phyloP scores from a whole-genome alignment of 2,113 vertebrate species.

The Rousettus leschenaultii region DNA sequence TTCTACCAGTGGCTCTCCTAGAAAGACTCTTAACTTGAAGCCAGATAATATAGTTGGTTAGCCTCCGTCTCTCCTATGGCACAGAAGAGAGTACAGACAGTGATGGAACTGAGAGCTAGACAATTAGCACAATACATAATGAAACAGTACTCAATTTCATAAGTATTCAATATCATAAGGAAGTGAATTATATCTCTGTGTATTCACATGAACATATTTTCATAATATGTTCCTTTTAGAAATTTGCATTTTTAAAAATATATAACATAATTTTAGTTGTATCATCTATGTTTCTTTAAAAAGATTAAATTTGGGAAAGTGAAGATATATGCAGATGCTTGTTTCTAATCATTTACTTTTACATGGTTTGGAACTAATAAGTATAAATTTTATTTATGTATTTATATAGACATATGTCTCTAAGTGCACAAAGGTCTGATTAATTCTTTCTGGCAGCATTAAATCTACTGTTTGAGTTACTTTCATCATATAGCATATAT shows the following conservation, averaged over 20 bases:
- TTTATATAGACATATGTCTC: neutral
- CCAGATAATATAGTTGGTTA: neutral
- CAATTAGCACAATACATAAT: neutral
- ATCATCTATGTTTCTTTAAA: neutral
- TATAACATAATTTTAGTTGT: neutral
- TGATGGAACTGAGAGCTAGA: neutral
- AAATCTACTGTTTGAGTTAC: neutral
- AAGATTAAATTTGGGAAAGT: neutral
- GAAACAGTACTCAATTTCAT: neutral
- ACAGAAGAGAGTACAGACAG: neutral
- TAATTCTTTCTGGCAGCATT: neutral
- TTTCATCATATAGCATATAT: neutral
- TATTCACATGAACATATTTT: neutral
- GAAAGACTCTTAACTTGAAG: neutral
- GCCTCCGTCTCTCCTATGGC: neutral
- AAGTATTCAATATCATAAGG: neutral
- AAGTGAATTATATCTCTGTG: neutral
- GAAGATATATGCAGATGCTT: neutral
- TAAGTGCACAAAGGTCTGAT: neutral
- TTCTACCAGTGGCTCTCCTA: neutral
- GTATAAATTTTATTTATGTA: neutral
- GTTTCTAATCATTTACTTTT: neutral
- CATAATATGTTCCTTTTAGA: neutral
- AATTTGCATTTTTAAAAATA: neutral
- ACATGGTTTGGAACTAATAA: neutral